A percentile compares a stretch with the other conserved stretches of the same genome.
These are phyloP conservation scores for Malthinus flaveolus DNA, from an alignment of 2,888 invertebrate species.

Conservation along the genomic window DNA sequence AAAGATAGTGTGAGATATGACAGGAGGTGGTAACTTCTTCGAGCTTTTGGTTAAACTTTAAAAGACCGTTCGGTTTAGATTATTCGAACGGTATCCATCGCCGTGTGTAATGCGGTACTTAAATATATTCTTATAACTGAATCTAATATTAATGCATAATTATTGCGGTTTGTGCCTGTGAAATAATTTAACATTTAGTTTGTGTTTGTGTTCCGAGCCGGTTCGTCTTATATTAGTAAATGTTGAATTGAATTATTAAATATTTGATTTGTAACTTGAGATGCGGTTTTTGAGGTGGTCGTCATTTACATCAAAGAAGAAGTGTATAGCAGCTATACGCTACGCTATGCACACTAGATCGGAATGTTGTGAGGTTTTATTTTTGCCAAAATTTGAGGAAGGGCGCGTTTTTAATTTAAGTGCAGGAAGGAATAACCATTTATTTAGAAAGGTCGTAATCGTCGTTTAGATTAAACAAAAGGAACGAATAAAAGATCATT, in stretches of 20 bases:
- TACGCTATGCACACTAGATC: no score
- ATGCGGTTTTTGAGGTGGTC: neutral
- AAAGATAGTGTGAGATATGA: constrained; percentile 14
- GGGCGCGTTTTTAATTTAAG: neutral
- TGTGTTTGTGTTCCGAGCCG: neutral
- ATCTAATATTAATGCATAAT: constrained; percentile 1
- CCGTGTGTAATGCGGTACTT: neutral
- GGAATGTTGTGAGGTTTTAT: no score
- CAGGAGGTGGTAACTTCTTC: constrained; percentile 8
- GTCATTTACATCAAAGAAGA: neutral
- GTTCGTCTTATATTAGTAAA: neutral
- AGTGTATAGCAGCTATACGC: no score
- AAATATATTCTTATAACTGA: neutral
- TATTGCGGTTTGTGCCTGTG: neutral
- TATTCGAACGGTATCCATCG: constrained; percentile 3
- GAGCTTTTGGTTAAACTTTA: constrained; percentile 6
- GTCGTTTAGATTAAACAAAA: constrained; percentile 13
- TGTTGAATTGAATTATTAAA: neutral
- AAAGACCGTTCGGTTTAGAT: constrained; percentile 2
- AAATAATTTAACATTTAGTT: neutral
- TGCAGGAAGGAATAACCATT: constrained; percentile 15
- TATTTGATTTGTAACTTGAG: neutral
- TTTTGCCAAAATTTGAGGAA: neutral
- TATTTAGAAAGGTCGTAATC: constrained; percentile 11
- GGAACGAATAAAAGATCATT: constrained; percentile 20